Percentiles rank a stretch among this genome's conserved stretches.
phyloP scores from a whole-genome alignment of 2,113 vertebrate species.

The Chrysochloris asiatica region DNA sequence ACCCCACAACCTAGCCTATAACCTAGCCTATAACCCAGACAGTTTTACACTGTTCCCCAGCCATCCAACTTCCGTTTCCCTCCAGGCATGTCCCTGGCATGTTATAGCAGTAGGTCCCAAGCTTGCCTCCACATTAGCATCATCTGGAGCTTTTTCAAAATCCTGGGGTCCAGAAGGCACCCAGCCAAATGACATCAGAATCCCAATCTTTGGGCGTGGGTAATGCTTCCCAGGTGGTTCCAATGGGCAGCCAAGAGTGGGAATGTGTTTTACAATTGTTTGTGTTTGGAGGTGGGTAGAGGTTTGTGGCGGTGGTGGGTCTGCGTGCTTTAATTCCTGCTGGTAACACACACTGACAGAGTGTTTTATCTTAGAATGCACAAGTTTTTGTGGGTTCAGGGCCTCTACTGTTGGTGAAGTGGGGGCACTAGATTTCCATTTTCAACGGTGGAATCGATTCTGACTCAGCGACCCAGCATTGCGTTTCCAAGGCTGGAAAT shows the following conservation, averaged over 20 bases:
- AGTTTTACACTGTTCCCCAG: not conserved
- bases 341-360: not conserved
- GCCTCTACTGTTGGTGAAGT: not conserved
- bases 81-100: too few relatives aligned
- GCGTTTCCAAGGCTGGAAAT: too few relatives aligned
- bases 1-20: too few relatives aligned
- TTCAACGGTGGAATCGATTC: too few relatives aligned
- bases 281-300: accelerated
- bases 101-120: too few relatives aligned
- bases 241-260: not conserved
- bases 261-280: not conserved
- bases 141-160: not conserved
- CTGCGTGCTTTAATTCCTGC: not conserved
- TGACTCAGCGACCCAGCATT: too few relatives aligned
- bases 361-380: not conserved
- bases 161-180: not conserved
- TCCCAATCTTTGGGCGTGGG: not conserved
- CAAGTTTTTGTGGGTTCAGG: not conserved
- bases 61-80: not conserved
- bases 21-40: too few relatives aligned
- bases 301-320: too few relatives aligned
- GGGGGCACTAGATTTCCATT: not conserved
- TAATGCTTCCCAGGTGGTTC: not conserved
- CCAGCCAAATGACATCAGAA: not conserved
- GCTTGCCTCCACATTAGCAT: not conserved